phyloP scores from a whole-genome alignment of 1,140 invertebrate species.

The Drosophila littoralis region DNA sequence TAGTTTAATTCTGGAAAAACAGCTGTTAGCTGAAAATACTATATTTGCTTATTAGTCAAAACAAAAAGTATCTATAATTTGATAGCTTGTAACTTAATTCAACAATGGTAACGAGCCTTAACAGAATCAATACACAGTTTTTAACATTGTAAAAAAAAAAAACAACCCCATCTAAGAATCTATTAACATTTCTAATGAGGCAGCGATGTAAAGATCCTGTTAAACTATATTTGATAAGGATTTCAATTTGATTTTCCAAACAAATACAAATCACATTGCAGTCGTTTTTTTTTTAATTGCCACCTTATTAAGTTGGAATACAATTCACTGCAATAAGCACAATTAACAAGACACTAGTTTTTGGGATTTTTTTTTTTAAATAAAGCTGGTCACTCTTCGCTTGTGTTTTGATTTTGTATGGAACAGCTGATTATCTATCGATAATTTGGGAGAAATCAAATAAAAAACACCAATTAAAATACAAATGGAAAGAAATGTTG shows the following conservation, averaged over 20 bases:
- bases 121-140: neutral
- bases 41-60: neutral
- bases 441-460: neutral
- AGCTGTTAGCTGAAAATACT: neutral
- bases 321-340: neutral
- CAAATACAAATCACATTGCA: too few relatives aligned
- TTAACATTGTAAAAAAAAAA: neutral
- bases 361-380: neutral
- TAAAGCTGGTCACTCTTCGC: neutral
- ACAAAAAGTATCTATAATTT: neutral
- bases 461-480: neutral
- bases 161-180: neutral
- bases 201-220: neutral
- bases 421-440: conserved; percentile 21
- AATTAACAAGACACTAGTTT: neutral
- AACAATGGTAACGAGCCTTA: neutral
- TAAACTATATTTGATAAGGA: too few relatives aligned
- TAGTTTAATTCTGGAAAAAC: neutral
- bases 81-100: neutral
- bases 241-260: too few relatives aligned
- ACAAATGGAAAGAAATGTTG: neutral
- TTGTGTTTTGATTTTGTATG: conserved; percentile 27
- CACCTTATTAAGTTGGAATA: too few relatives aligned
- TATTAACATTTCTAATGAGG: neutral
- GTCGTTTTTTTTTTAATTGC: too few relatives aligned